Evolutionary conservation across 2,888 invertebrate species (phyloP), one percentile per base, ranked within the genome.

Genomic region (Choreutis nemorana): DNA sequence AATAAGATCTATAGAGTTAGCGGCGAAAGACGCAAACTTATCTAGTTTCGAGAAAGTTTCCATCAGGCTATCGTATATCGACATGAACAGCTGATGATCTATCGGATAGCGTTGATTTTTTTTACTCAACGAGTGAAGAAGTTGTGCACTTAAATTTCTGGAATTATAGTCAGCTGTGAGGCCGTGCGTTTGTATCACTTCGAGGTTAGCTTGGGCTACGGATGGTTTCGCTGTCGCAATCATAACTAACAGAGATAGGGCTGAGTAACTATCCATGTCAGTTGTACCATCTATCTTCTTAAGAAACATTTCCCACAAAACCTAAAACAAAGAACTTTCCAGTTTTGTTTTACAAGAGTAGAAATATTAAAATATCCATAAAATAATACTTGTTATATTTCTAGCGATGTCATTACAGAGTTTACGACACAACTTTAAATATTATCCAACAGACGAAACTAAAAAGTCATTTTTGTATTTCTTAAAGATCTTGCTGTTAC

Each of bases 261-360:
- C 89, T 1, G 87, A 83, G 30, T 87, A 82, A 30, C 91, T 87
- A 36, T 93, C 89, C 42, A 83, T 80, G 23, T 84, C 81, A 0
- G 86, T 84, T 0, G 88, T 87, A 2, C 86, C 83, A 22, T 87
- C 84, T 7, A 85, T 75, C 53, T 89, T 87, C 46, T 88, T 82
- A 0, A 91, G 83, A 54, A 91, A 93, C 48, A 86, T 86, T 62
- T 94, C 90, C 89, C 94, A 96, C 34, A 96, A 75, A 7, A 91
- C 84, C 82, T 92, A 73, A 33, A 82, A 9, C 13, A 13, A 15
- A 20, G 9, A 16, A 23, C 14, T 23, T 7, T n/a, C 9, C 2
- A n/a, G n/a, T n/a, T n/a, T 2, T 29, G 13, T 10, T 8, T 4
- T 22, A 7, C 7, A 14, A 3, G 18, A 26, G n/a, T n/a, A n/a